Base-by-base conservation (phyloP, 2,888 invertebrate genomes). In the Lagria hirta region DNA sequence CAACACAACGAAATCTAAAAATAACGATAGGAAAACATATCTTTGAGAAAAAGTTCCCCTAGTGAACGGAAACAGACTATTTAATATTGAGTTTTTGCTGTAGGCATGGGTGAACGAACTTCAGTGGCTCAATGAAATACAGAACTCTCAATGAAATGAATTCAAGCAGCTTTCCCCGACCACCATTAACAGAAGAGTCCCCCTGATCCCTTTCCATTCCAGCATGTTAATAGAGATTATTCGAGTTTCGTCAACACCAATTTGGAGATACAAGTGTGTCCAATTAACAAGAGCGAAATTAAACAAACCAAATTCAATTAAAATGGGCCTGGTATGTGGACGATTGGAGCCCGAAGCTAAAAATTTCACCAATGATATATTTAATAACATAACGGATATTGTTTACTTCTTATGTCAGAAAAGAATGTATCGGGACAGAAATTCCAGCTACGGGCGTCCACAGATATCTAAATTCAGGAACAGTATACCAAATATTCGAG, bases 21-120 rank as follows among this genome's bases (percentile, higher is more conserved):
- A 55, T 55, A 54, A 49, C 52, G 52, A 51, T 40, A 52, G 51
- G 51, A 52, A 51, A 45, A 48, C 40, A 42, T 46, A 51, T 53
- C 52, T 54, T 54, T 50, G 56, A 60, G 60, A 61, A 62, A 62
- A 62, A 60, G 60, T 60, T 56, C 61, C 56, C 54, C 60, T 49
- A 53, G 52, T 48, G 56, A 60, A 58, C 62, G 62, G 62, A 62
- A 64, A 58, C 61, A 54, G 52, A 56, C 59, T 58, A 61, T 62
- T 61, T 61, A 60, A 57, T 62, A 64, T 61, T 62, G 59, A 55
- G 61, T 61, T 64, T 64, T 62, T 60, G 63, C 58, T 54, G 55
- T 49, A 51, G 51, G 52, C 55, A 37, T 33, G 53, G 62, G 61
- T 63, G 61, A 65, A 63, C 61, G 63, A 64, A 64, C 64, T 58